Base-by-base conservation (phyloP, 2,888 invertebrate genomes). In the Pollenia amentaria region DNA sequence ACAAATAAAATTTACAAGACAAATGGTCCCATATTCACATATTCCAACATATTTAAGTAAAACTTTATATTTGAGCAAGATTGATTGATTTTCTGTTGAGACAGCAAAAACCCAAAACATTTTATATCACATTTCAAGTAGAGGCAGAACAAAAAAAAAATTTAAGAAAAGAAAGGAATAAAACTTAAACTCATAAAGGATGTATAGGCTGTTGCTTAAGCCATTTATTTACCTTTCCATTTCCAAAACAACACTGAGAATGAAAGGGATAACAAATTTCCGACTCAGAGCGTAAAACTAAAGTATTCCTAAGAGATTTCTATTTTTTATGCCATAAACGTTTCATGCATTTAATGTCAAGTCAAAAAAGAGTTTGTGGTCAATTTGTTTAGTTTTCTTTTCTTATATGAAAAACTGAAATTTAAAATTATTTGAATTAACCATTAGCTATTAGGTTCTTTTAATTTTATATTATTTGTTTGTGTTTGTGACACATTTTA, bases 81-180 rank as follows among this genome's bases (percentile, higher is more conserved):
- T 73, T 81, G 65, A 81, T 81, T 81, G 73, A 57, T 81, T 73
- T 81, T 67, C 12, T 81, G 65, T 72, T 64, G 53, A 81, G 55
- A 65, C 65, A 48, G 48, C 73, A 29, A 73, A 72, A 73, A 57
- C 60, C 60, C 21, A 53, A 44, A 38, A 72, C 6, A 57, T 73
- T 57, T 72, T 29, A 18, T 55, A 80, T 65, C 38, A 73, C 18
- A 73, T 73, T 21, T 81, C 73, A 46, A 72, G 1, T 3, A 55
- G 18, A 60, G 67, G 40, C 12, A 46, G n/a, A n/a, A n/a, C n/a
- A 21, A 57, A 57, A 67, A 12, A 1, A 9, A n/a, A 6, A 29
- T 29, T 29, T 0, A 29, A 0, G 6, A 29, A 6, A 29, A 29
- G 29, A 29, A 29, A 29, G 29, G 29, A 29, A 29, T 29, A n/a